Percentiles rank a stretch among this genome's conserved stretches.
phyloP scores from a whole-genome alignment of 2,797 vertebrate species.

The Leptoclinus maculatus region DNA sequence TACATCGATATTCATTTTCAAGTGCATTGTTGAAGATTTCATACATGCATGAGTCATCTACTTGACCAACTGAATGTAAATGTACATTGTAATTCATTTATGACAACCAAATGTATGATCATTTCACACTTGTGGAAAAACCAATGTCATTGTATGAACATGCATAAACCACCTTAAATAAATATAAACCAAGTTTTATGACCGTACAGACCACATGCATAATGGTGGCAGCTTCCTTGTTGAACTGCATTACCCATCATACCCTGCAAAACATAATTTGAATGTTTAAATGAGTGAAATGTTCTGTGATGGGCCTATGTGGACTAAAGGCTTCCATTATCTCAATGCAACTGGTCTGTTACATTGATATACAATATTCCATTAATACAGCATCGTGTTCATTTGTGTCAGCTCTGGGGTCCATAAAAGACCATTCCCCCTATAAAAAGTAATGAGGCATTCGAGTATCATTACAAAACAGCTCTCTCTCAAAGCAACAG shows the following conservation, averaged over 20 bases:
- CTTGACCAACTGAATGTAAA: conserved; percentile 12
- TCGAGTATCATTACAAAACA: conserved; percentile 6
- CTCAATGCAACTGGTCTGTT: conserved; percentile 40
- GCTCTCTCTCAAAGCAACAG: conserved; percentile 11
- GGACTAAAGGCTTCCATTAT: background rate
- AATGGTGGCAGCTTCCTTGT: conserved; percentile 7
- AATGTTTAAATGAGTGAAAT: background rate
- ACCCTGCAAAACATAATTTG: background rate
- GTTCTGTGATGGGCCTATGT: background rate
- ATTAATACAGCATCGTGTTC: conserved; percentile 28
- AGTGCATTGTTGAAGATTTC: conserved; percentile 34
- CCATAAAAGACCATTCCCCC: conserved; percentile 13
- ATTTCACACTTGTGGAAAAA: conserved; percentile 21
- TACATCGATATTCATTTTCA: conserved; percentile 39
- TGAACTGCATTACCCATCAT: conserved; percentile 10
- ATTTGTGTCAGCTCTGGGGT: conserved; percentile 50
- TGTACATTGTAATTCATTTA: conserved; percentile 17
- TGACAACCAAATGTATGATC: conserved; percentile 12
- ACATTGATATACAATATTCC: conserved; percentile 13
- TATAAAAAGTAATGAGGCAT: conserved; percentile 16
- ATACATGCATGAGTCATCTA: conserved; percentile 46
- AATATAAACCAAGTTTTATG: background rate
- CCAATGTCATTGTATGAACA: conserved; percentile 19
- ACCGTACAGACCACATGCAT: conserved; percentile 32
- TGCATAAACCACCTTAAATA: conserved; percentile 17